Base-by-base conservation (phyloP, 2,888 invertebrate species). In the Tortricodes alternella region DNA sequence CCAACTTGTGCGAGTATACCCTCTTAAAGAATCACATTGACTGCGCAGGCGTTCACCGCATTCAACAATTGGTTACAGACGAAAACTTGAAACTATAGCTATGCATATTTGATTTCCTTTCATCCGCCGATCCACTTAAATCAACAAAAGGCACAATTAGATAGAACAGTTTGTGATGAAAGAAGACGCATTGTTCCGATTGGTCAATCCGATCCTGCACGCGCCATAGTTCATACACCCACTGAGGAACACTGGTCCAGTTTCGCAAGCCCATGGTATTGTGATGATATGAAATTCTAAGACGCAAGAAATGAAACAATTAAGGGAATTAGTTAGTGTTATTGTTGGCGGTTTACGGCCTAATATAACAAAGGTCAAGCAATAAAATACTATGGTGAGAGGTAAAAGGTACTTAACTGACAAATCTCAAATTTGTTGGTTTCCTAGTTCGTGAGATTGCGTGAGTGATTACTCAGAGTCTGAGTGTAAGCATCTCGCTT, bases 141-240 rank as follows among this genome's bases (percentile, higher is more conserved):
- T 32, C 50, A 51, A 52, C 52, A 52, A 52, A 49, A 52, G 52
- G 43, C 52, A 19, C 52, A 52, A 52, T 52, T 52, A 52, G 52
- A 18, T 51, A 13, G 43, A 44, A 38, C 18, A 15, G 2, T 13
- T 21, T n/a, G 35, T 37, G 52, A 15, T 13, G 52, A 52, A 52
- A 52, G 32, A 29, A 6, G 29, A 19, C 29, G 46, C 19, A 52
- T 51, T 51, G 50, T 51, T 51, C 32, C 21, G 50, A 51, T 51
- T 51, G 50, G 41, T 51, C 50, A 41, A 51, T 41, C 50, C 32
- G 29, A 18, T 44, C 44, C 44, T 44, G 44, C n/a, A 15, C 9
- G 41, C 41, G 18, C 38, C 39, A 11, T 15, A 3, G 27, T 18
- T 44, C 44, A 9, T 32, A 51, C 50, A 41, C 41, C 32, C 23